phyloP scores from a whole-genome alignment of 53 echinoderm and acorn worm species.

The Stichopus horrens region DNA sequence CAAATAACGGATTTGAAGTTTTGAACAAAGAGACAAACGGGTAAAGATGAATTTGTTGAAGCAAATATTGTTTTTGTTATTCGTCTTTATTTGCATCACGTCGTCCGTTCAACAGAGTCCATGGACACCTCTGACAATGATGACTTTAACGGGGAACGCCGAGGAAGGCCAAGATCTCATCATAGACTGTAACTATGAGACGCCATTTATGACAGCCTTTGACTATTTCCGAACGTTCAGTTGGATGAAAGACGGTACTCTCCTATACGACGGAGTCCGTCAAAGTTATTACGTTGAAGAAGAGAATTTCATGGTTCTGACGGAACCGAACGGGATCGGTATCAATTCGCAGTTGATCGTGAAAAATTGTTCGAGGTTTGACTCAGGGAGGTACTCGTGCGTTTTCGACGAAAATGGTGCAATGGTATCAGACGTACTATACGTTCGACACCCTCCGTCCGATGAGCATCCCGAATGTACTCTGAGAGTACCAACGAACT shows the following conservation, averaged over 20 bases:
- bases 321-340: conserved; percentile 30
- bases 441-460: background rate
- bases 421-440: background rate
- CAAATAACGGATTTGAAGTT: background rate
- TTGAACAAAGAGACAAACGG: background rate
- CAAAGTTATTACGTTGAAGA: background rate
- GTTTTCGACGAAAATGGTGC: conserved; percentile 38
- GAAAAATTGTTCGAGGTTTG: conserved; percentile 4
- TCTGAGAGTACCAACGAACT: background rate
- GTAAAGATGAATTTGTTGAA: background rate
- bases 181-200: conserved; percentile 13
- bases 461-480: background rate
- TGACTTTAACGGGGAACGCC: background rate
- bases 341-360: conserved; percentile 25
- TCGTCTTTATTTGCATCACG: background rate
- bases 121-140: background rate
- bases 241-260: conserved; percentile 20
- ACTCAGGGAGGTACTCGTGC: conserved; percentile 27
- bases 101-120: background rate
- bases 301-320: conserved; percentile 20
- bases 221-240: conserved; percentile 5
- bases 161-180: conserved; percentile 3
- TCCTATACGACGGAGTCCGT: conserved; percentile 3
- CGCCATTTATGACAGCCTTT: background rate
- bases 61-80: background rate